Evolutionary conservation across 2,888 invertebrate genomes (phyloP).

Genomic region (Cephonodes hylas): DNA sequence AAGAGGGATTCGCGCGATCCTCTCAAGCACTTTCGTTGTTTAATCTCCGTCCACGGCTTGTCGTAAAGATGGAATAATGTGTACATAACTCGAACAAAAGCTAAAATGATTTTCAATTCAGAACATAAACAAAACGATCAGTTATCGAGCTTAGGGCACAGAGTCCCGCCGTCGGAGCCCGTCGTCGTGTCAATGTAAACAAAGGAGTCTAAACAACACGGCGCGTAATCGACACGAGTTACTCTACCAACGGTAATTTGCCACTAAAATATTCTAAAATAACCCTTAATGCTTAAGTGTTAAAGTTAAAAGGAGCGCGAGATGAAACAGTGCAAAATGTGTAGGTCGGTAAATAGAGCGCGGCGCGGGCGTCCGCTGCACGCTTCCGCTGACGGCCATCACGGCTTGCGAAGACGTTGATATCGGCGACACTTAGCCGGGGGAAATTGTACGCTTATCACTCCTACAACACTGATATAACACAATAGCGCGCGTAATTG

Average conservation of each 20-base stretch:
- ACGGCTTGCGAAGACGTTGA: constrained; percentile 41
- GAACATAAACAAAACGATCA: constrained; percentile 1
- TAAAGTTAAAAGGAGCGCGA: constrained; percentile 22
- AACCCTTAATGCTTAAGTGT: constrained; percentile 26
- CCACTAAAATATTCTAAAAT: not conserved
- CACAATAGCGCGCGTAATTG: constrained; percentile 1
- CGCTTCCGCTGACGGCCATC: constrained; percentile 44
- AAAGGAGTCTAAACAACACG: constrained; percentile 43
- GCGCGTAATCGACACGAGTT: constrained; percentile 44
- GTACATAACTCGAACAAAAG: constrained; percentile 3
- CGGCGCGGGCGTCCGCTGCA: constrained; percentile 39
- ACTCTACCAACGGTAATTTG: constrained; percentile 15
- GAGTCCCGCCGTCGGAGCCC: constrained; percentile 7
- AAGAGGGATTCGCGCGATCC: not conserved
- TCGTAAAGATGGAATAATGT: not conserved
- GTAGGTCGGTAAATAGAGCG: constrained; percentile 35
- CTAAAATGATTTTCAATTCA: constrained; percentile 6
- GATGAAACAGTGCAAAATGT: constrained; percentile 20
- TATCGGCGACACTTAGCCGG: constrained; percentile 31
- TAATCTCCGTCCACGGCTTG: not conserved
- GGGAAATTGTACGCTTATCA: constrained; percentile 35
- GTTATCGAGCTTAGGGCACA: constrained; percentile 10
- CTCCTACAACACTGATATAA: constrained; percentile 17
- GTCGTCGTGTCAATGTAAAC: constrained; percentile 38
- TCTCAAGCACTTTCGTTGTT: not conserved